Evolutionary conservation across 1,140 invertebrate species (phyloP).

Genomic region (Pseudomyrmex cubaensis): DNA sequence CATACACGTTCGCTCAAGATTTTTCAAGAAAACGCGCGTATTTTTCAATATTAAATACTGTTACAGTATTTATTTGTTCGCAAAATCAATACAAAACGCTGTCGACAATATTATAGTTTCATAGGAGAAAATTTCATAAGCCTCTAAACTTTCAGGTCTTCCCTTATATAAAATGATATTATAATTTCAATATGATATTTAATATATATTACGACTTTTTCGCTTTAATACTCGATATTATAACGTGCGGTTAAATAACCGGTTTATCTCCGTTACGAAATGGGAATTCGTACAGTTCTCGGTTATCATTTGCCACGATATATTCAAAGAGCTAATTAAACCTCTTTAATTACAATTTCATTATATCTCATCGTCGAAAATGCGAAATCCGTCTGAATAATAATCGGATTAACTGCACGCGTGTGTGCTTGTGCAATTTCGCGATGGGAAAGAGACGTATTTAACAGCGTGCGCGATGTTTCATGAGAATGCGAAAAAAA

Average conservation of each 20-base stretch:
- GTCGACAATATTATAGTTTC: too few relatives aligned
- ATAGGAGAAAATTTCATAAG: too few relatives aligned
- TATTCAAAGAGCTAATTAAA: constrained; percentile 27
- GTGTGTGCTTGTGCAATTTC: neutral
- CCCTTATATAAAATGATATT: too few relatives aligned
- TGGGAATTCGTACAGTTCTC: neutral
- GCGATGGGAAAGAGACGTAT: neutral
- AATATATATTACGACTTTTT: neutral
- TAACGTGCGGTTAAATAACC: constrained; percentile 5
- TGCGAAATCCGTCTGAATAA: neutral
- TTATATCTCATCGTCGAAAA: neutral
- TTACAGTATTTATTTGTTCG: too few relatives aligned
- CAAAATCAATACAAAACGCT: too few relatives aligned
- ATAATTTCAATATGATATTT: too few relatives aligned
- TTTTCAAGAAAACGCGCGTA: neutral
- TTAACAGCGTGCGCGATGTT: neutral
- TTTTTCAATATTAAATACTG: neutral
- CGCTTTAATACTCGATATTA: constrained; percentile 3
- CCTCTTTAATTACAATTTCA: constrained; percentile 8
- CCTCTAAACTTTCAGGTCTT: too few relatives aligned
- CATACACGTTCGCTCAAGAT: neutral
- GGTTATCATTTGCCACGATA: neutral
- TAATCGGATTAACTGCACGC: constrained; percentile 15
- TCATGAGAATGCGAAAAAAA: constrained; percentile 34
- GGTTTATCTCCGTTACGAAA: neutral